Evolutionary conservation across 64 coral and sea anemone species (phyloP).

Genomic region (Hydrozoanthus tunicans): DNA sequence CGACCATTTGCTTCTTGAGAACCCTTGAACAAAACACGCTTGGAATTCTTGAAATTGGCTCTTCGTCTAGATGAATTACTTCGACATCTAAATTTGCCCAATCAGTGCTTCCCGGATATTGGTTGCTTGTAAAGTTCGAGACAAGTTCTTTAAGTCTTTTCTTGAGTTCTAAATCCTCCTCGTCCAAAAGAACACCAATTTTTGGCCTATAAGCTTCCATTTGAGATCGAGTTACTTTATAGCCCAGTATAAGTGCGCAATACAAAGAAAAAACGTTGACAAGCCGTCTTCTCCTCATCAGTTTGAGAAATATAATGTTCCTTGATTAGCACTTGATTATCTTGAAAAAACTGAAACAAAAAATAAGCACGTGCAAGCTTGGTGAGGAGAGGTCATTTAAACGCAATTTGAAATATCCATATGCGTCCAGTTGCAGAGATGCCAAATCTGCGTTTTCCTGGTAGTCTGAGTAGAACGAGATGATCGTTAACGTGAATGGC

Average conservation of each 20-base stretch:
- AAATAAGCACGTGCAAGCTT: not conserved
- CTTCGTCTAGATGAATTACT: slow-evolving; percentile 26
- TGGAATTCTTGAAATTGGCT: slow-evolving; percentile 50
- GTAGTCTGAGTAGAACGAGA: too few relatives aligned
- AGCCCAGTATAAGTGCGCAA: slow-evolving; percentile 12
- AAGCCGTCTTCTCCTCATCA: slow-evolving; percentile 16
- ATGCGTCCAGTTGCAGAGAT: too few relatives aligned
- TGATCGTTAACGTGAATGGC: not conserved
- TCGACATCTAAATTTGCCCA: slow-evolving; percentile 10
- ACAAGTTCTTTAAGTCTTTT: slow-evolving; percentile 10
- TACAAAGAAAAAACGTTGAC: not conserved
- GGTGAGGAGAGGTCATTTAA: not conserved
- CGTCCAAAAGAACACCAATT: slow-evolving; percentile 51
- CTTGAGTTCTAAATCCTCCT: not conserved
- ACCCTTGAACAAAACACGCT: slow-evolving; percentile 61
- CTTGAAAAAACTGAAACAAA: not conserved
- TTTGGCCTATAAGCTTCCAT: slow-evolving; percentile 4
- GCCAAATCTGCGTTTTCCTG: too few relatives aligned
- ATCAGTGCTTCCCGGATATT: not conserved
- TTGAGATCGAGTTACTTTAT: slow-evolving; percentile 19
- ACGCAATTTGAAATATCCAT: too few relatives aligned
- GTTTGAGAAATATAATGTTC: slow-evolving; percentile 4
- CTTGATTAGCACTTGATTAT: slow-evolving; percentile 12
- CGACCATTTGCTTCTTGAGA: slow-evolving; percentile 59
- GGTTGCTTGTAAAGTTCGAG: not conserved